Conservation (phyloP, 2,888 invertebrate species). For the Drosophila leonis region DNA sequence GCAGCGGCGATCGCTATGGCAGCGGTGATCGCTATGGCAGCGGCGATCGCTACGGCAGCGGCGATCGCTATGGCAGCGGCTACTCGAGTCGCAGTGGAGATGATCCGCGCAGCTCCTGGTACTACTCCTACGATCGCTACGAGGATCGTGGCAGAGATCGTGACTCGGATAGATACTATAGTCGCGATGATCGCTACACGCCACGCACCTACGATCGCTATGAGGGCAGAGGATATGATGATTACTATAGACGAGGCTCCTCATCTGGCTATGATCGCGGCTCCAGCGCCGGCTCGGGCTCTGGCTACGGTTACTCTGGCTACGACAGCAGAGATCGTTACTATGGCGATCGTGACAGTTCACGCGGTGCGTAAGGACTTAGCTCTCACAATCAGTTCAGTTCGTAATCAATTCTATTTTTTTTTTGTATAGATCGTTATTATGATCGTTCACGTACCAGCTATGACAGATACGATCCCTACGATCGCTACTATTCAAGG, state of each 20-base stretch:
- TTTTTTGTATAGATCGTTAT: conserved; percentile 84
- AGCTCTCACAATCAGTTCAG: accelerated
- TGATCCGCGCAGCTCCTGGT: conserved; percentile 79
- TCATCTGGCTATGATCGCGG: conserved; percentile 66
- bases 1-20: conserved; percentile 45
- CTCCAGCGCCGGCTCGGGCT: conserved; percentile 49
- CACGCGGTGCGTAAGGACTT: conserved; percentile 42
- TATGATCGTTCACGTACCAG: conserved; percentile 78
- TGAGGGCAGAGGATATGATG: conserved; percentile 74
- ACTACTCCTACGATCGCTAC: conserved; percentile 81
- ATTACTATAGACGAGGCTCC: conserved; percentile 55
- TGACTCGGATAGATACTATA: conserved; percentile 75
- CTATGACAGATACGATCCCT: conserved; percentile 81
- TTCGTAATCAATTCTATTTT: not conserved
- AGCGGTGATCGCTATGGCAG: conserved; percentile 29
- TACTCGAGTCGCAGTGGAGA: conserved; percentile 78
- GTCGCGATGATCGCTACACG: conserved; percentile 78
- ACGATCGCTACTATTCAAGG: conserved; percentile 83
- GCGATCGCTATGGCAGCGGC: conserved; percentile 53
- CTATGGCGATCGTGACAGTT: conserved; percentile 75
- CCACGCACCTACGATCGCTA: conserved; percentile 80
- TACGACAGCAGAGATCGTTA: conserved; percentile 84
- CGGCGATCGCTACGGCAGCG: conserved; percentile 46
- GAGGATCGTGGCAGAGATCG: conserved; percentile 77
- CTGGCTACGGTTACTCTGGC: conserved; percentile 59